phyloP scores from a whole-genome alignment of 1,140 invertebrate species.

The Thaumatotibia leucotreta region DNA sequence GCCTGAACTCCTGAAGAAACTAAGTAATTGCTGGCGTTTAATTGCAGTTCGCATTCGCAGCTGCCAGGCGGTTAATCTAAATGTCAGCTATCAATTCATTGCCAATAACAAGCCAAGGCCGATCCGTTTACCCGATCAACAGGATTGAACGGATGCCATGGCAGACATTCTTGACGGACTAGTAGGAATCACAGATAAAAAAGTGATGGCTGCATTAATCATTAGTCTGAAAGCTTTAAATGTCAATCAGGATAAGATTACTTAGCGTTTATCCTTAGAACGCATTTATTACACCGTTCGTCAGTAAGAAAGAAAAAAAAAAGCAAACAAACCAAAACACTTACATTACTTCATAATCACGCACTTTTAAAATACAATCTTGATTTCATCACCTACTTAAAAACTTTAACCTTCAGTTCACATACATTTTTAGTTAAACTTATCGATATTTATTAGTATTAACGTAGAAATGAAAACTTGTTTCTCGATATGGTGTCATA shows the following conservation, averaged over 20 bases:
- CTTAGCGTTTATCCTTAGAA: background rate
- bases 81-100: constrained; percentile 61
- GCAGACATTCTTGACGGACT: background rate
- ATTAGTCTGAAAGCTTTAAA: background rate
- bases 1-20: constrained; percentile 34
- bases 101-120: constrained; percentile 38
- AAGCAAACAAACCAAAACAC: no score
- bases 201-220: background rate
- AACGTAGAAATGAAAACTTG: no score
- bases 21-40: constrained; percentile 27
- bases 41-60: constrained; percentile 55
- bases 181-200: background rate
- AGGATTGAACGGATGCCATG: background rate
- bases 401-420: no score
- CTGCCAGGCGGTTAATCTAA: constrained; percentile 49
- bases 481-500: no score
- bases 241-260: background rate
- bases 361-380: no score
- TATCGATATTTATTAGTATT: no score
- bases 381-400: no score
- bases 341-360: no score
- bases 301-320: no score
- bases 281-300: background rate
- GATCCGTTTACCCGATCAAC: constrained; percentile 23
- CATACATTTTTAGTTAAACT: no score